Evolutionary conservation across 2,113 vertebrate genomes (phyloP).

Genomic region (Emberiza fucata): DNA sequence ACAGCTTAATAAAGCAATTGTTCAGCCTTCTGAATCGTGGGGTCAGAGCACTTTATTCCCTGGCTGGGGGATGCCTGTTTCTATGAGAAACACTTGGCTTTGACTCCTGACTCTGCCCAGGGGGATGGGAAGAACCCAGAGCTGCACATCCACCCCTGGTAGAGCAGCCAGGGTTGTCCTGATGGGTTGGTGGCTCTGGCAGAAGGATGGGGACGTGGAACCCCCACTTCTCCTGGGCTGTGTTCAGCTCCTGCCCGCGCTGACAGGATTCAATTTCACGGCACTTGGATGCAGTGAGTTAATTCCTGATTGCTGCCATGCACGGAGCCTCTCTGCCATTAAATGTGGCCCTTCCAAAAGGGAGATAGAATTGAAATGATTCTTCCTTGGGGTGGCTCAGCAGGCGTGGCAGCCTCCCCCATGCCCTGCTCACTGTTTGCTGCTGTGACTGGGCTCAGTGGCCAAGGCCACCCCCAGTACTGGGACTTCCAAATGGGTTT

Average conservation of each 20-base stretch:
- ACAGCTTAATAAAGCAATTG: too few relatives aligned
- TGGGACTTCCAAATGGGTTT: background rate
- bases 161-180: background rate
- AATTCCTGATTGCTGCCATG: background rate
- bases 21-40: too few relatives aligned
- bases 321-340: background rate
- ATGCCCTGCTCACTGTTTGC: background rate
- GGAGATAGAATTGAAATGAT: background rate
- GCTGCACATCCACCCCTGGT: background rate
- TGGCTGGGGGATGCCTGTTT: too few relatives aligned
- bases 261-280: slow-evolving; percentile 54
- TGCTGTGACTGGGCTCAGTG: background rate
- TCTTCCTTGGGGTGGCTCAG: background rate
- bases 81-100: too few relatives aligned
- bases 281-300: slow-evolving; percentile 13
- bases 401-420: background rate
- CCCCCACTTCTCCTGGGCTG: background rate
- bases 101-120: too few relatives aligned
- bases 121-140: too few relatives aligned
- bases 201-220: background rate
- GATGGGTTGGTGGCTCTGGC: fast-evolving
- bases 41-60: too few relatives aligned
- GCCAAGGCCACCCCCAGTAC: background rate
- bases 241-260: background rate
- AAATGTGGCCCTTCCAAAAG: slow-evolving; percentile 1